Conservation (phyloP, 2,888 invertebrate species). For the Drosophila fulvimacula region DNA sequence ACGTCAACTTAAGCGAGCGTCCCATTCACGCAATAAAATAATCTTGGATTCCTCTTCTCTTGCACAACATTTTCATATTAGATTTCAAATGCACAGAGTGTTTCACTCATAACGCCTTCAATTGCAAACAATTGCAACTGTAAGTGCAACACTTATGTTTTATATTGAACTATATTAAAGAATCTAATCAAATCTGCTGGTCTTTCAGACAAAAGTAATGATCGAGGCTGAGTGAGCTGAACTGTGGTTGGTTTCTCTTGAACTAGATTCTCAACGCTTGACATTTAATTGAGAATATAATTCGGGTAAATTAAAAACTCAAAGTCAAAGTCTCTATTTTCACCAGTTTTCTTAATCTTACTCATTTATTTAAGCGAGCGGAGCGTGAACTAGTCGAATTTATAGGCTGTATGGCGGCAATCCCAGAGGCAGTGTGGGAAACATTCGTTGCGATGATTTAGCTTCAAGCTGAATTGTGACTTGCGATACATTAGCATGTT, state of each 20-base stretch:
- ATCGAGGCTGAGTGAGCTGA: not conserved
- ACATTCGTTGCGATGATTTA: not conserved
- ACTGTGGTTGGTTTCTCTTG: too few species aligned
- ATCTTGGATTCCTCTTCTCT: not conserved
- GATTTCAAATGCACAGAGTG: slow-evolving; percentile 35
- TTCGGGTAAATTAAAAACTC: too few species aligned
- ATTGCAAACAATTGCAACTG: slow-evolving; percentile 29
- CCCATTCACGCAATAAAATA: not conserved
- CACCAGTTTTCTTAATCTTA: too few species aligned
- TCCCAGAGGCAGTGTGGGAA: not conserved
- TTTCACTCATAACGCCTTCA: slow-evolving; percentile 43
- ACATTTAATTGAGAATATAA: too few species aligned
- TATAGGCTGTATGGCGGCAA: too few species aligned
- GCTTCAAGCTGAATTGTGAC: slow-evolving; percentile 3
- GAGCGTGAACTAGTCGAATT: not conserved
- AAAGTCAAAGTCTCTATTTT: too few species aligned
- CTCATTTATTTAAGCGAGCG: not conserved
- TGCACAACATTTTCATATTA: slow-evolving; percentile 26
- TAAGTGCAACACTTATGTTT: not conserved
- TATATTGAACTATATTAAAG: not conserved
- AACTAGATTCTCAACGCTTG: too few species aligned
- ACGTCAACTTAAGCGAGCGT: not conserved
- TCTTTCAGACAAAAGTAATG: not conserved
- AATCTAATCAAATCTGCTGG: not conserved
- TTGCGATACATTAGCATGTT: slow-evolving; percentile 17